These are phyloP conservation scores for Petrocephalus sullivani DNA, from an alignment of 2,797 vertebrate genomes.

Conservation along the genomic window DNA sequence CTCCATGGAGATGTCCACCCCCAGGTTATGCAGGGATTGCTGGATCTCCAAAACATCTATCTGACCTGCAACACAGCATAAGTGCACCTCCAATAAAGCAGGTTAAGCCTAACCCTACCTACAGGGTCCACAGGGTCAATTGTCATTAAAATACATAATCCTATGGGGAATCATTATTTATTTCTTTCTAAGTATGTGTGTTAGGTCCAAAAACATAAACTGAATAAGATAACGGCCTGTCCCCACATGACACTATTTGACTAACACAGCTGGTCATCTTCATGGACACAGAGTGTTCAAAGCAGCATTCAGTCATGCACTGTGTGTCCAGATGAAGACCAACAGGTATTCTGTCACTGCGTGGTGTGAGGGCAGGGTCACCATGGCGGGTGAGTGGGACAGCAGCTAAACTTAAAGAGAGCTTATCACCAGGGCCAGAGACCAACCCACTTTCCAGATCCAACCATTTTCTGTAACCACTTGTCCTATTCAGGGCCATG, in stretches of 20 bases:
- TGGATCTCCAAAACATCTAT: slow-evolving; percentile 79
- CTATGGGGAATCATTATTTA: neutral
- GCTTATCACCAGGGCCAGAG: neutral
- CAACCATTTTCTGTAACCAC: neutral
- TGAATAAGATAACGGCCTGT: neutral
- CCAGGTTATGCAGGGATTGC: slow-evolving; percentile 65
- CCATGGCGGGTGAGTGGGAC: neutral
- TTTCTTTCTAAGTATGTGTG: neutral
- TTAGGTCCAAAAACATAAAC: neutral
- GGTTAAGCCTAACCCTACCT: neutral
- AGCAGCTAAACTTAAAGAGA: neutral
- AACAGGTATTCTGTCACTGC: too few relatives aligned
- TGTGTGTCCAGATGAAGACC: too few relatives aligned
- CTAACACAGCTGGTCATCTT: too few relatives aligned
- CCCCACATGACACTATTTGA: neutral
- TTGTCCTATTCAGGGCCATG: neutral
- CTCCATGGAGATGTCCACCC: slow-evolving; percentile 64
- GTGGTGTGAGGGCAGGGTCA: too few relatives aligned
- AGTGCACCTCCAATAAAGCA: neutral
- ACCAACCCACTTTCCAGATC: neutral
- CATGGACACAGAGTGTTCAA: neutral
- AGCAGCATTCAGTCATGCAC: neutral
- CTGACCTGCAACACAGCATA: slow-evolving; percentile 52
- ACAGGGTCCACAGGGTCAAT: neutral
- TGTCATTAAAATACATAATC: neutral